Conservation (phyloP, 2,797 vertebrate species). For the Apogon hyalosoma region DNA sequence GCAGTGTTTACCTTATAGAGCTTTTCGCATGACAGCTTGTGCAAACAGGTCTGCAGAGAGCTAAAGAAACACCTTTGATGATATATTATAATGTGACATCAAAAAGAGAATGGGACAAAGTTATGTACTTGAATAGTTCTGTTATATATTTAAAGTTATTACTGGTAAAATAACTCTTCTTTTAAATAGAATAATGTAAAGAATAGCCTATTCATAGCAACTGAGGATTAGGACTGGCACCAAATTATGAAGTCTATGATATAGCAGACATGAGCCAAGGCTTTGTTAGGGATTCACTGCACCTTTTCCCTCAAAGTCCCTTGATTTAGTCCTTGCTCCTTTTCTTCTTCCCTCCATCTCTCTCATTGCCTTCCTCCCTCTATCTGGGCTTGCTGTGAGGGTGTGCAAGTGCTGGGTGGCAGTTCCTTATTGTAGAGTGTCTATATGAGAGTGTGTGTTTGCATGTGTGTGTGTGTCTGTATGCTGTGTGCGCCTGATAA, state of each 20-base stretch:
- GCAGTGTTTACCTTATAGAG: background rate
- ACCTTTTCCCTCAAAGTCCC: constrained; percentile 77
- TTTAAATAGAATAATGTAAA: constrained; percentile 45
- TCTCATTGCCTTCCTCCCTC: constrained; percentile 69
- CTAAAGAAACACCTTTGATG: background rate
- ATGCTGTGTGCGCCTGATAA: constrained; percentile 81
- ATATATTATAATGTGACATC: constrained; percentile 11
- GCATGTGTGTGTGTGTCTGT: constrained; percentile 64
- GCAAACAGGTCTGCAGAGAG: background rate
- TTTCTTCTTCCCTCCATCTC: constrained; percentile 67
- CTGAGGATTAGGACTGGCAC: constrained; percentile 73
- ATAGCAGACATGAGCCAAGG: constrained; percentile 70
- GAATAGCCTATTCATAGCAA: constrained; percentile 63
- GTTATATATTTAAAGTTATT: constrained; percentile 13
- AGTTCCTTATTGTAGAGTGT: constrained; percentile 81
- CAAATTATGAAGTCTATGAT: constrained; percentile 77
- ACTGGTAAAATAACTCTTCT: constrained; percentile 22
- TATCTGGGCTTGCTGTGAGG: constrained; percentile 76
- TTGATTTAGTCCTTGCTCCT: constrained; percentile 76
- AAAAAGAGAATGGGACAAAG: constrained; percentile 3
- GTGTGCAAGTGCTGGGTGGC: constrained; percentile 77
- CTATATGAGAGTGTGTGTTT: constrained; percentile 53
- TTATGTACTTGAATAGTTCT: constrained; percentile 1
- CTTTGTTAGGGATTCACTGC: constrained; percentile 80
- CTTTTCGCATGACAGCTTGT: background rate